Evolutionary conservation across 2,888 invertebrate species (phyloP).

Genomic region (Epistrophe grossulariae): DNA sequence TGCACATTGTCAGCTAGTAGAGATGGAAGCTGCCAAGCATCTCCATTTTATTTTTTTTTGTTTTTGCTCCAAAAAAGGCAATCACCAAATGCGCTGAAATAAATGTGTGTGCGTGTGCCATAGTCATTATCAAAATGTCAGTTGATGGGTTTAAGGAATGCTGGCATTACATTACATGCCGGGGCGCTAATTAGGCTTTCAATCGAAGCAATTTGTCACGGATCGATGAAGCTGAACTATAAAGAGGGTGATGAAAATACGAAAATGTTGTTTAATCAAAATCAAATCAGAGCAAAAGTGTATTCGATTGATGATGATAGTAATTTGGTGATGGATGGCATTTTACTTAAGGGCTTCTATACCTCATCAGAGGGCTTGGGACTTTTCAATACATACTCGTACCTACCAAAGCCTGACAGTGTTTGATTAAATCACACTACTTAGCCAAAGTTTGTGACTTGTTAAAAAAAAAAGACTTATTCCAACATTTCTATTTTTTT

Average conservation of each 20-base stretch:
- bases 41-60: not conserved
- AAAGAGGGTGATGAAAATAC: not conserved
- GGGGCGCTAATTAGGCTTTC: conserved; percentile 63
- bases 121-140: conserved; percentile 68
- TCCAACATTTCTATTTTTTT: no score
- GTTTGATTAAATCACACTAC: no score
- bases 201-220: conserved; percentile 53
- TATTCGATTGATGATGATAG: conserved; percentile 15
- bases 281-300: conserved; percentile 37
- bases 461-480: no score
- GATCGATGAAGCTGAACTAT: conserved; percentile 10
- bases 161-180: conserved; percentile 24
- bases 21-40: conserved; percentile 47
- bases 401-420: not conserved
- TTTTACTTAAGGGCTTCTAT: not conserved
- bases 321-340: not conserved
- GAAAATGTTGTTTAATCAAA: conserved; percentile 45
- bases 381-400: not conserved
- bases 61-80: conserved; percentile 58
- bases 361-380: not conserved
- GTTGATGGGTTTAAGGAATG: conserved; percentile 45
- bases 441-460: no score
- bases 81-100: conserved; percentile 25
- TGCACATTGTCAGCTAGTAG: conserved; percentile 28
- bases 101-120: conserved; percentile 44